Conservation (phyloP, 2,113 vertebrate genomes). For the Zosterops lateralis region DNA sequence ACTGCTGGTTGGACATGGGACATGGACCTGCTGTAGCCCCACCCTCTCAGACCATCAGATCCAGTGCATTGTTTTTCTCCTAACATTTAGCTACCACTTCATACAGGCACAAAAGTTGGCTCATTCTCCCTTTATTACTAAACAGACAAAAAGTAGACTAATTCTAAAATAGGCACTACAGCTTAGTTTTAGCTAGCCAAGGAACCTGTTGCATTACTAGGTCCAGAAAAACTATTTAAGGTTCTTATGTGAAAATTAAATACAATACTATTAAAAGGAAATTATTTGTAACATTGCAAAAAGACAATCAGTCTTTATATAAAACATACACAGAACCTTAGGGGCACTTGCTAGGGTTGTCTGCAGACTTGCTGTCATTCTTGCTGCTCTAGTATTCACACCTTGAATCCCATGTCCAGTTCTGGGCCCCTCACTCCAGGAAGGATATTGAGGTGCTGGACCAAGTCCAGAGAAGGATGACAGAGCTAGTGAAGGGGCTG, state of each 20-base stretch:
- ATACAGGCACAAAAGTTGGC: not conserved
- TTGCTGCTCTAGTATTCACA: not conserved
- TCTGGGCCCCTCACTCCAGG: not conserved
- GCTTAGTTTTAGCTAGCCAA: not conserved
- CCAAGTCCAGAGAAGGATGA: not conserved
- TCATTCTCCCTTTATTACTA: not conserved
- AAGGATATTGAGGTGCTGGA: not conserved
- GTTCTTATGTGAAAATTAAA: not conserved
- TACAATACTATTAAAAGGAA: fast-evolving
- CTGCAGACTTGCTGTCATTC: not conserved
- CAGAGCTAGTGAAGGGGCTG: not conserved
- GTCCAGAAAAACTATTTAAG: not conserved
- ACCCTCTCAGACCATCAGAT: not conserved
- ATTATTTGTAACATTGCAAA: not conserved
- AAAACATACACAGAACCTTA: not conserved
- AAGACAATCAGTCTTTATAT: not conserved
- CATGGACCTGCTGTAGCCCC: not conserved
- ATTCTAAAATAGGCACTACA: not conserved
- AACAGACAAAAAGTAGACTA: not conserved
- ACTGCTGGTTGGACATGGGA: not conserved
- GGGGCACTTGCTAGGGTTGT: not conserved
- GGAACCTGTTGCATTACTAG: not conserved
- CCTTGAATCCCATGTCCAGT: not conserved
- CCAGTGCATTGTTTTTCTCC: not conserved
- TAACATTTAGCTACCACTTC: not conserved